Conservation (phyloP, 2,113 vertebrate species). For the Nymphicus hollandicus region DNA sequence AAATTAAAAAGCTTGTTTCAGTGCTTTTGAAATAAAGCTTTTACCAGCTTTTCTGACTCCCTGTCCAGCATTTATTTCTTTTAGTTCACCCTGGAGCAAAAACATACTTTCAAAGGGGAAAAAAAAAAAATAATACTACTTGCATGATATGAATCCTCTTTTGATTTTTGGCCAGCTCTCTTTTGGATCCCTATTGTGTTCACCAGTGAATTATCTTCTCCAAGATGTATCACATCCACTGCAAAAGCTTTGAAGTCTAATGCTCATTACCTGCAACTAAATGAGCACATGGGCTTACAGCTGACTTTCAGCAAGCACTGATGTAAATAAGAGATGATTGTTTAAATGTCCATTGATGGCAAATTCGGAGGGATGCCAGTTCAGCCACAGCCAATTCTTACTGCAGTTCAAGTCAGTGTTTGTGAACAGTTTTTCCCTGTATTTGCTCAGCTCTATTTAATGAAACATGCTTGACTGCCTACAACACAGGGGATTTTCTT, state of each 20-base stretch:
- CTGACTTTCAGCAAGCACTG: neutral
- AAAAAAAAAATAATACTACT: neutral
- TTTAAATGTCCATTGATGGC: neutral
- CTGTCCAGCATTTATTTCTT: neutral
- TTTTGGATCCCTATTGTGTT: neutral
- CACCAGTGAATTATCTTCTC: neutral
- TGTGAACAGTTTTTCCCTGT: neutral
- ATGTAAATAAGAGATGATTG: neutral
- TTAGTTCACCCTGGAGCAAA: neutral
- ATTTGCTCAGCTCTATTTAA: conserved; percentile 64
- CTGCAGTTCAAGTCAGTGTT: neutral
- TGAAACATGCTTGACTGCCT: conserved; percentile 22
- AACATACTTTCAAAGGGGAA: neutral
- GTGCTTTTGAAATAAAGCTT: neutral
- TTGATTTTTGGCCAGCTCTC: conserved; percentile 18
- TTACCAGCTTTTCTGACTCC: neutral
- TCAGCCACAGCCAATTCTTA: neutral
- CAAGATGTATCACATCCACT: neutral
- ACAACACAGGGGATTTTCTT: neutral
- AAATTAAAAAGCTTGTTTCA: neutral
- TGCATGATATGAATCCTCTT: neutral
- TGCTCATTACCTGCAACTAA: neutral
- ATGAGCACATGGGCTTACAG: neutral
- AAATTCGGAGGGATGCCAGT: neutral
- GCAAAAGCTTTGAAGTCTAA: neutral